phyloP scores from a whole-genome alignment of 2,797 vertebrate species.

The Catostomus latipinnis region DNA sequence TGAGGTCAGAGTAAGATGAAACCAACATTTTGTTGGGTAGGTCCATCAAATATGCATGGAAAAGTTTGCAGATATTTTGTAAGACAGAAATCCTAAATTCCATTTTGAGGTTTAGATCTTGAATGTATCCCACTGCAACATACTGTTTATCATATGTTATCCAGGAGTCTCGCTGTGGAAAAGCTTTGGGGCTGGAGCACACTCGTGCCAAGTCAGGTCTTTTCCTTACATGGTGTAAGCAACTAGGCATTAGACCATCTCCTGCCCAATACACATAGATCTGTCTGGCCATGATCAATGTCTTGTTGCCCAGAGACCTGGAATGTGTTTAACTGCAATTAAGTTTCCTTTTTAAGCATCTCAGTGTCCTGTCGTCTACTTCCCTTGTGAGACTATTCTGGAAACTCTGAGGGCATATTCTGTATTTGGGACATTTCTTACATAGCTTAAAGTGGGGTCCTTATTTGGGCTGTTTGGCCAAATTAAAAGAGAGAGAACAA shows the following conservation, averaged over 20 bases:
- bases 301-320: constrained; percentile 54
- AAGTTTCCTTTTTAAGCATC: constrained; percentile 25
- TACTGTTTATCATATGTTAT: constrained; percentile 66
- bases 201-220: constrained; percentile 69
- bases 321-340: constrained; percentile 59
- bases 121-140: constrained; percentile 47
- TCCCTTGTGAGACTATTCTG: not conserved
- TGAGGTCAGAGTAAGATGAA: constrained; percentile 42
- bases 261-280: constrained; percentile 53
- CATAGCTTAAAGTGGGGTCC: constrained; percentile 13
- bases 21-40: constrained; percentile 23
- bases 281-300: constrained; percentile 57
- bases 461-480: constrained; percentile 23
- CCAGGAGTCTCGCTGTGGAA: constrained; percentile 68
- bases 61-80: constrained; percentile 46
- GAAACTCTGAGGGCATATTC: constrained; percentile 37
- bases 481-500: constrained; percentile 20
- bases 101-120: constrained; percentile 37
- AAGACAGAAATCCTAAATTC: constrained; percentile 27
- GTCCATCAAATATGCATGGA: constrained; percentile 27
- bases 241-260: constrained; percentile 62
- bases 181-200: constrained; percentile 59
- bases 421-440: constrained; percentile 21
- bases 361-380: not conserved
- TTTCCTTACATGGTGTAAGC: constrained; percentile 81